Conservation (phyloP, 2,888 invertebrate species). For the Polydrusus cervinus region DNA sequence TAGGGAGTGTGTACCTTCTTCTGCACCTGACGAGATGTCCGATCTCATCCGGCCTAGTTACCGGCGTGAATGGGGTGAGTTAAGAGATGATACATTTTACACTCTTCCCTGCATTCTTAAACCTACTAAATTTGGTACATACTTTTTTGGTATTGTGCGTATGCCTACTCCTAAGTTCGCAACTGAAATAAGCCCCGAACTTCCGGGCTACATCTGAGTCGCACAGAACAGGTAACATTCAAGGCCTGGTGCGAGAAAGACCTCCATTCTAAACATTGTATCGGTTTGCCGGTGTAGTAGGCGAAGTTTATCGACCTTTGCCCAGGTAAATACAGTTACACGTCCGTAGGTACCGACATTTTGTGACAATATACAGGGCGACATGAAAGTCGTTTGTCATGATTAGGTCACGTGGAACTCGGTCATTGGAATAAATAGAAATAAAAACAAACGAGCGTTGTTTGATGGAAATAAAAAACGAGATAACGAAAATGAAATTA, state of each 20-base stretch:
- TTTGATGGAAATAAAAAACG: neutral
- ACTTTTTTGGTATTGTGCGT: too few relatives aligned
- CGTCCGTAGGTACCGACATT: constrained; percentile 45
- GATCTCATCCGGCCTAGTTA: too few relatives aligned
- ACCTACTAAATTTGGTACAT: too few relatives aligned
- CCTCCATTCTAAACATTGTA: constrained; percentile 34
- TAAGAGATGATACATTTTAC: too few relatives aligned
- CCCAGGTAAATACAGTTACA: constrained; percentile 50
- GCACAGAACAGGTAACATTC: neutral
- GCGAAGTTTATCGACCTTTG: constrained; percentile 54
- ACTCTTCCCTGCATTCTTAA: too few relatives aligned
- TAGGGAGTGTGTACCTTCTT: too few relatives aligned
- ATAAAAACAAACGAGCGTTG: neutral
- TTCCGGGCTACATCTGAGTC: neutral
- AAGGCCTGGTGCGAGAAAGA: neutral
- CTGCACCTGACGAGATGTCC: too few relatives aligned
- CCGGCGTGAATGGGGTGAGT: too few relatives aligned
- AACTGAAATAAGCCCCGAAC: too few relatives aligned
- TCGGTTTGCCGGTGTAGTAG: constrained; percentile 39
- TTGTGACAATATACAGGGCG: constrained; percentile 52
- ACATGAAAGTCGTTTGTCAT: constrained; percentile 35
- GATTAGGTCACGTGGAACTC: constrained; percentile 46
- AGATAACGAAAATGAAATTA: too few relatives aligned
- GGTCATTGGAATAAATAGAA: constrained; percentile 27
- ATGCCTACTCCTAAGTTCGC: too few relatives aligned